These are phyloP conservation scores for Caloenas nicobarica DNA, from an alignment of 2,113 vertebrate species.

Conservation along the genomic window DNA sequence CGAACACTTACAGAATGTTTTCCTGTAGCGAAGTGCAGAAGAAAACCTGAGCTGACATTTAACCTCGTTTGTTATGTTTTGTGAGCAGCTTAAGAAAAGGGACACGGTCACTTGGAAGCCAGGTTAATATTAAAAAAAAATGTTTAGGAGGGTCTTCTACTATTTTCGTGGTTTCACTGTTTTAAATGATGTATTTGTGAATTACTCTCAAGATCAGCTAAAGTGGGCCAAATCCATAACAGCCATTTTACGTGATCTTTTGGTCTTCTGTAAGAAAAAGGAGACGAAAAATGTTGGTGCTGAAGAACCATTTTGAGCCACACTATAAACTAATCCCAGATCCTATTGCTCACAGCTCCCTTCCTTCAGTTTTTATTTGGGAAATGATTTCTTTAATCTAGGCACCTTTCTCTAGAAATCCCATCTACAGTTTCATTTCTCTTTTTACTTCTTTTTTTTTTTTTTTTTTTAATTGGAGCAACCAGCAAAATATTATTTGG, in stretches of 20 bases:
- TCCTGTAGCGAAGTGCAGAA: neutral
- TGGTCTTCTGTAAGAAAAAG: neutral
- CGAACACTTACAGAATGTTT: neutral
- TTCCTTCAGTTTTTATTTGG: neutral
- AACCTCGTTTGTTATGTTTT: neutral
- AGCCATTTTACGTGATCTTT: neutral
- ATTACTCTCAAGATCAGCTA: neutral
- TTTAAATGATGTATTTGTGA: neutral
- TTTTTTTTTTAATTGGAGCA: neutral
- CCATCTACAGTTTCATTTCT: neutral
- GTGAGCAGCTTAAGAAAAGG: neutral
- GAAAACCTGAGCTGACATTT: neutral
- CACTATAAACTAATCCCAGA: slow-evolving; percentile 5
- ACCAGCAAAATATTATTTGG: slow-evolving; percentile 43
- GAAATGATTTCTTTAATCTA: slow-evolving; percentile 26
- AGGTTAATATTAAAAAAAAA: neutral
- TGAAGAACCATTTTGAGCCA: neutral
- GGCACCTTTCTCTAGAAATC: slow-evolving; percentile 42
- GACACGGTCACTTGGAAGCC: neutral
- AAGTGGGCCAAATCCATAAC: neutral
- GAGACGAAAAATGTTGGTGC: neutral
- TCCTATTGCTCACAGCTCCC: neutral
- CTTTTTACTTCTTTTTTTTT: neutral
- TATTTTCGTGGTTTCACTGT: neutral
- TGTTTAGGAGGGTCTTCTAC: neutral